Percentiles rank a stretch among this genome's conserved stretches.
Conservation (phyloP, 2,888 invertebrate species). For the Dasysyrphus albostriatus region DNA sequence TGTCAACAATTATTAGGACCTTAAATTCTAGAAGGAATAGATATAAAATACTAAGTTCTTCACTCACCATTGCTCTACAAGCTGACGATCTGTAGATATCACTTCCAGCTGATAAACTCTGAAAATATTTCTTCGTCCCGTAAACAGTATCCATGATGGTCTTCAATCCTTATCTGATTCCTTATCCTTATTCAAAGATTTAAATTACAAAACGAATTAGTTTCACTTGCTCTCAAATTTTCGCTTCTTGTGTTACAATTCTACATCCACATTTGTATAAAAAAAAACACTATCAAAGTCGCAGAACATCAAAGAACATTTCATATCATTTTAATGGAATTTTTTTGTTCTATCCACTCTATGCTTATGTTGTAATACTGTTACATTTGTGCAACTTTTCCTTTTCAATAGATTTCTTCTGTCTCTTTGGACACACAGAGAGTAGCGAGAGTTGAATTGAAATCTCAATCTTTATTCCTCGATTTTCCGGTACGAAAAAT, state of each 20-base stretch:
- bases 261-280: not conserved
- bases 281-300: not conserved
- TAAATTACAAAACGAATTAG: not conserved
- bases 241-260: not conserved
- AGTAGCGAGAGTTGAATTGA: conserved; percentile 58
- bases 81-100: conserved; percentile 83
- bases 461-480: conserved; percentile 39
- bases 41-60: not conserved
- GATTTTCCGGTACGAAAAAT: conserved; percentile 57
- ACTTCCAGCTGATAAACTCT: conserved; percentile 83
- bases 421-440: conserved; percentile 15
- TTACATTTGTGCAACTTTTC: conserved; percentile 52
- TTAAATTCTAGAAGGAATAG: no score
- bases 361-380: not conserved
- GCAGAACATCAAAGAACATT: conserved; percentile 15
- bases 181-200: not conserved
- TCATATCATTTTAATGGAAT: conserved; percentile 13
- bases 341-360: not conserved
- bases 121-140: conserved; percentile 84
- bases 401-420: conserved; percentile 47
- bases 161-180: not conserved
- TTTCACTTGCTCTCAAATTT: not conserved
- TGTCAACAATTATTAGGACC: no score
- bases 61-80: conserved; percentile 83
- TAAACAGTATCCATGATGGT: conserved; percentile 83